Evolutionary conservation across 2,113 vertebrate species (phyloP).

Genomic region (Pica pica): DNA sequence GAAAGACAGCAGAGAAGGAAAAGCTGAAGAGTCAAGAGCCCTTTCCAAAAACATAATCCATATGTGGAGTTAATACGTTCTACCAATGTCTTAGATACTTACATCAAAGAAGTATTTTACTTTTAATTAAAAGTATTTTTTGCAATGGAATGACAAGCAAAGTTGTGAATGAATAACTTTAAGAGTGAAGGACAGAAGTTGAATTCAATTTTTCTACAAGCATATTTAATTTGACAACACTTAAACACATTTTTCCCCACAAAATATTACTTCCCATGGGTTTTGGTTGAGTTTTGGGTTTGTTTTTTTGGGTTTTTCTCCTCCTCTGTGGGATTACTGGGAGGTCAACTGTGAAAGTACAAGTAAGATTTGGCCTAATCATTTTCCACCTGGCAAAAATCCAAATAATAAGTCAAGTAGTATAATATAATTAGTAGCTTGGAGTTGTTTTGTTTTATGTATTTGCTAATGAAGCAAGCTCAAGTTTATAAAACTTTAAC

Average conservation of each 20-base stretch:
- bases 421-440: neutral
- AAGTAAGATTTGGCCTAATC: constrained; percentile 17
- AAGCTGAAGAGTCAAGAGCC: neutral
- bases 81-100: neutral
- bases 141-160: neutral
- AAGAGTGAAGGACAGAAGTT: neutral
- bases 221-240: neutral
- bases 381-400: constrained; percentile 18
- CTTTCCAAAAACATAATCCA: neutral
- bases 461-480: neutral
- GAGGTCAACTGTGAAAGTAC: constrained; percentile 42
- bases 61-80: neutral
- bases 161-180: neutral
- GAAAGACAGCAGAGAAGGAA: neutral
- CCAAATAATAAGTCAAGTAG: neutral
- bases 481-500: neutral
- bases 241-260: neutral
- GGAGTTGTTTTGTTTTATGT: neutral
- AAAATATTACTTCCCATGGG: neutral
- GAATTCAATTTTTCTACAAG: neutral
- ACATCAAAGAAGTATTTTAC: neutral
- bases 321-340: neutral
- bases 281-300: neutral
- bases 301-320: neutral
- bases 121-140: neutral